Percentiles rank a stretch among this genome's conserved stretches.
These are phyloP conservation scores for Lithodes maja DNA, from an alignment of 2,888 invertebrate genomes.

Conservation along the genomic window DNA sequence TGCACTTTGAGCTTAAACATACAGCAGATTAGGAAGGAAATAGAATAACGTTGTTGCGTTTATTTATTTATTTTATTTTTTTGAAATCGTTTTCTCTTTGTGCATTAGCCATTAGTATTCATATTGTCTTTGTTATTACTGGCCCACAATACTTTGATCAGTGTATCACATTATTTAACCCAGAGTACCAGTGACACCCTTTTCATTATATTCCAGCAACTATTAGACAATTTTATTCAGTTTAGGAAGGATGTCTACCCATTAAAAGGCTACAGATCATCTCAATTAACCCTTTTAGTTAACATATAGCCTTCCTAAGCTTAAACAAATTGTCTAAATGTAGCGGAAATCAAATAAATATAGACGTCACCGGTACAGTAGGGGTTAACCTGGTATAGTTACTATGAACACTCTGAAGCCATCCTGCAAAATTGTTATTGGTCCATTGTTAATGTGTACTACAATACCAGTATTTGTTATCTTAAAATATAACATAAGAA, in stretches of 20 bases:
- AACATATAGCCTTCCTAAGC: too few relatives aligned
- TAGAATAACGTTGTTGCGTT: slow-evolving; percentile 3
- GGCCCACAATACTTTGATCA: background rate
- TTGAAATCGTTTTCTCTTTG: background rate
- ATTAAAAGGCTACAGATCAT: too few relatives aligned
- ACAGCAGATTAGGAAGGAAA: slow-evolving; percentile 45
- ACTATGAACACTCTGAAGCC: background rate
- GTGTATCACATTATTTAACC: slow-evolving; percentile 12
- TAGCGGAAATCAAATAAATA: too few relatives aligned
- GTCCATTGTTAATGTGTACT: slow-evolving; percentile 2
- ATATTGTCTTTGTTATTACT: background rate
- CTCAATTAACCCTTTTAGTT: too few relatives aligned
- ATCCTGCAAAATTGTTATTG: background rate
- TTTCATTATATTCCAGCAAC: too few relatives aligned
- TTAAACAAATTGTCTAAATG: too few relatives aligned
- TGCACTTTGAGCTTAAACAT: slow-evolving; percentile 59
- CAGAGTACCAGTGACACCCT: too few relatives aligned
- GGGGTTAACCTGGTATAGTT: background rate
- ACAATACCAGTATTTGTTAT: background rate
- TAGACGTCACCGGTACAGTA: too few relatives aligned
- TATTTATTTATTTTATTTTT: background rate
- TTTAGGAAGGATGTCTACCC: too few relatives aligned
- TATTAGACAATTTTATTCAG: too few relatives aligned
- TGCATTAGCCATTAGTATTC: slow-evolving; percentile 25
- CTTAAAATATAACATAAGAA: background rate